These are phyloP conservation scores for Zaprionus africanus DNA, from an alignment of 1,140 invertebrate species.

Conservation along the genomic window DNA sequence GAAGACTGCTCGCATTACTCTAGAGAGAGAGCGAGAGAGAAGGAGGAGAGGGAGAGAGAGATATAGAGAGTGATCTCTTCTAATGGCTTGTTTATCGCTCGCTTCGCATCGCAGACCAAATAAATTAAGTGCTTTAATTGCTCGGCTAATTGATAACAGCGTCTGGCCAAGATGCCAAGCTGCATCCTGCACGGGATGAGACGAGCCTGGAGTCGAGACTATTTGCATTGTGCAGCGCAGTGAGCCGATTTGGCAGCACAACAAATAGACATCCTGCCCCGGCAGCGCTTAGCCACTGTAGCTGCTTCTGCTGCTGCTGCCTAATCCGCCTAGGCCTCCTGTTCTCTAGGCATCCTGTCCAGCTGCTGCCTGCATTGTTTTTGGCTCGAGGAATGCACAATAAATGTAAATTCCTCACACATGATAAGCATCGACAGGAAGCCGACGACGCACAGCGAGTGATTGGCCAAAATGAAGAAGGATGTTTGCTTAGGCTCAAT, in stretches of 20 bases:
- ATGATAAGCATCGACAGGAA: conserved; percentile 76
- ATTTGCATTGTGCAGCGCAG: background rate
- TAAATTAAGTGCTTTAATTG: conserved; percentile 57
- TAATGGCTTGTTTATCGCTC: conserved; percentile 50
- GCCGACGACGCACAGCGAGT: conserved; percentile 13
- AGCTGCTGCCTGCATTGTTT: conserved; percentile 4
- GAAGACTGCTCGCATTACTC: conserved; percentile 40
- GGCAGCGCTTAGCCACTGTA: background rate
- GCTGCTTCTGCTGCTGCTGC: conserved; percentile 10
- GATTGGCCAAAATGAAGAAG: conserved; percentile 63
- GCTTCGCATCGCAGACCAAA: conserved; percentile 36
- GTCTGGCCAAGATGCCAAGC: conserved; percentile 14
- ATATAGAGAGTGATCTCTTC: background rate
- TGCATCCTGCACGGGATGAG: background rate
- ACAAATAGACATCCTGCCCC: conserved; percentile 36
- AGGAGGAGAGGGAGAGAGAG: background rate
- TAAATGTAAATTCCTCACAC: conserved; percentile 49
- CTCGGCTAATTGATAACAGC: conserved; percentile 47
- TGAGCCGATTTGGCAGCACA: conserved; percentile 20
- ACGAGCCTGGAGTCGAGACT: background rate
- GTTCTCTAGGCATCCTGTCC: conserved; percentile 40
- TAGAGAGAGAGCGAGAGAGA: background rate
- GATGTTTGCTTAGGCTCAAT: conserved; percentile 73
- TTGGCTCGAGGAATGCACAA: conserved; percentile 36
- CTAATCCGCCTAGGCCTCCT: conserved; percentile 43